These are phyloP conservation scores for Pollachius pollachius DNA, from an alignment of 2,113 vertebrate genomes.

Conservation along the genomic window DNA sequence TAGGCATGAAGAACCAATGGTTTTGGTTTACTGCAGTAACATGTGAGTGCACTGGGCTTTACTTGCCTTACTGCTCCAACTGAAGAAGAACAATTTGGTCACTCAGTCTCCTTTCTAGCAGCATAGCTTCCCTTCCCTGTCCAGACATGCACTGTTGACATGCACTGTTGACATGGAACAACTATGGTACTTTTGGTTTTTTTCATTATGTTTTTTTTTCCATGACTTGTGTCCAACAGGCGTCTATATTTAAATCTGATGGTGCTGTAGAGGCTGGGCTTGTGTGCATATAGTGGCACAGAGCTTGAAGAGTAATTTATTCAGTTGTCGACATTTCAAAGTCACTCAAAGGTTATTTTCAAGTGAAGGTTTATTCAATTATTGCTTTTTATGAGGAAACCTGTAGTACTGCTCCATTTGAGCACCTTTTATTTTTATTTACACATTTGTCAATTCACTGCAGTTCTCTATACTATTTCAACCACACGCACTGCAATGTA, in stretches of 20 bases:
- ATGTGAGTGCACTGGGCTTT: neutral
- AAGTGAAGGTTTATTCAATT: slow-evolving; percentile 31
- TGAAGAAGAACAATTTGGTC: slow-evolving; percentile 3
- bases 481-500: slow-evolving; percentile 17
- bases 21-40: neutral
- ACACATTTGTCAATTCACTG: slow-evolving; percentile 31
- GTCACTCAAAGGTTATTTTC: slow-evolving; percentile 52
- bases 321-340: slow-evolving; percentile 48
- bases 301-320: slow-evolving; percentile 3
- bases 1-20: neutral
- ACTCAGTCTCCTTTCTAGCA: slow-evolving; percentile 34
- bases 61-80: neutral
- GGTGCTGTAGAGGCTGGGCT: slow-evolving; percentile 56
- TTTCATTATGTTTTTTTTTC: slow-evolving; percentile 31
- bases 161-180: slow-evolving; percentile 33
- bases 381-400: slow-evolving; percentile 29
- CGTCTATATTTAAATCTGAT: slow-evolving; percentile 38
- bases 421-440: slow-evolving; percentile 5
- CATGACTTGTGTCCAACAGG: slow-evolving; percentile 27
- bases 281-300: slow-evolving; percentile 43
- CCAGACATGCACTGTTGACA: slow-evolving; percentile 15
- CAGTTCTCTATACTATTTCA: slow-evolving; percentile 11
- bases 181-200: slow-evolving; percentile 50
- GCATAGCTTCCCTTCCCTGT: slow-evolving; percentile 25
- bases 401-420: slow-evolving; percentile 24